phyloP scores from a whole-genome alignment of 2,113 vertebrate species.

The Rhinopithecus roxellana region DNA sequence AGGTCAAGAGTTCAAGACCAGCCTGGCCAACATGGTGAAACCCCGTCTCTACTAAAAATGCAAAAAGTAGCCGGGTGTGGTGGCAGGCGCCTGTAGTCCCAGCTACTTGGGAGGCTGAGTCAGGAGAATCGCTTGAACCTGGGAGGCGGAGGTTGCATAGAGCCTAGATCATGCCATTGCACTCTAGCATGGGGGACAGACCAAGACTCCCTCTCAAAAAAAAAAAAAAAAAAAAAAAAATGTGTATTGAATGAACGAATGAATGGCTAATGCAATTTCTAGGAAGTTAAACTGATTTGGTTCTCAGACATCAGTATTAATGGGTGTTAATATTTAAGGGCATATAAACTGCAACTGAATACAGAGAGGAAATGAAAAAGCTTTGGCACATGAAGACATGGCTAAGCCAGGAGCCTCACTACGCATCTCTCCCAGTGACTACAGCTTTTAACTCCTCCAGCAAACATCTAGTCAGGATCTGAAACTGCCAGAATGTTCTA shows the following conservation, averaged over 20 bases:
- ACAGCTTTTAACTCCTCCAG: neutral
- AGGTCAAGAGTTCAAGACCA: too few relatives aligned
- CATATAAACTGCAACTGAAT: neutral
- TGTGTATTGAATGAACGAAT: neutral
- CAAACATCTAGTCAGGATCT: neutral
- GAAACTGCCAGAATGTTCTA: neutral
- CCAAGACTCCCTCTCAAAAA: too few relatives aligned
- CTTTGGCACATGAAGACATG: neutral
- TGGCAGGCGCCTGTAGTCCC: too few relatives aligned
- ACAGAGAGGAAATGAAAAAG: neutral
- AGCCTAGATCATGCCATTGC: too few relatives aligned
- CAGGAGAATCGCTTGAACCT: too few relatives aligned
- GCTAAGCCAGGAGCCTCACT: neutral
- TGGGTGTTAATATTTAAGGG: slow-evolving; percentile 47
- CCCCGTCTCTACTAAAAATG: too few relatives aligned
- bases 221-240: too few relatives aligned
- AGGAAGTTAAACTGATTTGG: slow-evolving; percentile 34
- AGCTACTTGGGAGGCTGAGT: too few relatives aligned
- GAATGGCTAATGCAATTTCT: slow-evolving; percentile 47
- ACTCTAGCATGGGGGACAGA: too few relatives aligned
- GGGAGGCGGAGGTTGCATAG: too few relatives aligned
- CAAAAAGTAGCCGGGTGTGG: too few relatives aligned
- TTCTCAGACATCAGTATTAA: slow-evolving; percentile 41
- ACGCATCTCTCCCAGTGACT: neutral
- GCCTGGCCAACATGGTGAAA: too few relatives aligned